These are phyloP conservation scores for Naja naja DNA, from an alignment of 2,113 vertebrate species.

Conservation along the genomic window DNA sequence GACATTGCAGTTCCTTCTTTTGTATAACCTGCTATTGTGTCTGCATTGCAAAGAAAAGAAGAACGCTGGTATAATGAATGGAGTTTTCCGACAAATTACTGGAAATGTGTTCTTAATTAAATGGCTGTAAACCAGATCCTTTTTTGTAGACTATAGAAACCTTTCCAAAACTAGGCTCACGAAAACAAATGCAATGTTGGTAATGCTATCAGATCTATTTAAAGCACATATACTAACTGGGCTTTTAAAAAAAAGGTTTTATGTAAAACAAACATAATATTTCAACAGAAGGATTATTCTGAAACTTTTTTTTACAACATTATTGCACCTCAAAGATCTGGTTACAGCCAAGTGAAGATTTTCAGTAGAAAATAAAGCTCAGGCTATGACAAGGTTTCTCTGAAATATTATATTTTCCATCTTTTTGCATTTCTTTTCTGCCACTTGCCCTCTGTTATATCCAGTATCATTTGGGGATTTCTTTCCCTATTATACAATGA, in stretches of 20 bases:
- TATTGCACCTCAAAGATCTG: background rate
- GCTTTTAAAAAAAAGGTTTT: background rate
- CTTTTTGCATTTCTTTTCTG: background rate
- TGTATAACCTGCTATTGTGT: constrained; percentile 25
- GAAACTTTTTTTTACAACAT: background rate
- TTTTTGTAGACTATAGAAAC: background rate
- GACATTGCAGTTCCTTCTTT: constrained; percentile 44
- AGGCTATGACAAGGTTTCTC: background rate
- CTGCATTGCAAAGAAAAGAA: background rate
- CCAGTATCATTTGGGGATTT: background rate
- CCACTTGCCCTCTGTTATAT: background rate
- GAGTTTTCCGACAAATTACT: constrained; percentile 1
- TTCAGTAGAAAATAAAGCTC: background rate
- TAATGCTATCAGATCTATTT: background rate
- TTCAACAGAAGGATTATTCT: background rate
- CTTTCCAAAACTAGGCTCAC: background rate
- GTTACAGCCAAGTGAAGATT: background rate
- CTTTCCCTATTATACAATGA: background rate
- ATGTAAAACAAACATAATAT: background rate
- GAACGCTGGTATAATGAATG: background rate
- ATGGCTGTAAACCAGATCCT: background rate
- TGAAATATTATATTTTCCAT: background rate
- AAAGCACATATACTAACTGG: background rate
- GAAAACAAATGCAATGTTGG: background rate
- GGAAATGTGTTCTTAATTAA: background rate